A percentile compares a stretch with the other conserved stretches of the same genome.
Evolutionary conservation across 2,888 invertebrate genomes (phyloP).

Genomic region (Azorinus chamasolen): DNA sequence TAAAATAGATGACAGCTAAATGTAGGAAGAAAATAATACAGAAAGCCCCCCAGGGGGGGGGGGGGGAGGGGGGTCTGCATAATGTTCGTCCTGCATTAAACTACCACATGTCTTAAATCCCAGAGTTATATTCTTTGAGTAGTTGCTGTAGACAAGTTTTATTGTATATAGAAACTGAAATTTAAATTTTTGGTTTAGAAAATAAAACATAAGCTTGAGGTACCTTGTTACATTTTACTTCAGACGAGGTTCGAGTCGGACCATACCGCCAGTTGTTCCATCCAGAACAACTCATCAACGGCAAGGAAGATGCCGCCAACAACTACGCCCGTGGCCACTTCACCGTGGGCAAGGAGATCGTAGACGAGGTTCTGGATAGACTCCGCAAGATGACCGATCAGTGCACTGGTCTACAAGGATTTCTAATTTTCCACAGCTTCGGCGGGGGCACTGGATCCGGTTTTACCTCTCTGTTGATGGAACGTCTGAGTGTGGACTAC

Average conservation of each 20-base stretch:
- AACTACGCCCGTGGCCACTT: constrained; percentile 51
- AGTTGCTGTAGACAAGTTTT: too few species aligned
- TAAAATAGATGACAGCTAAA: too few species aligned
- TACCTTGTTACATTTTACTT: too few species aligned
- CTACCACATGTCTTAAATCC: too few species aligned
- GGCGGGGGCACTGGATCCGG: constrained; percentile 50
- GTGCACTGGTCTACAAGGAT: constrained; percentile 82
- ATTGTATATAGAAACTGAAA: too few species aligned
- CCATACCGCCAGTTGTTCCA: constrained; percentile 45
- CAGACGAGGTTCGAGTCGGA: constrained; percentile 46
- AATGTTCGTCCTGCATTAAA: too few species aligned
- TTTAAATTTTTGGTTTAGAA: too few species aligned
- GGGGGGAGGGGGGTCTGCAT: too few species aligned
- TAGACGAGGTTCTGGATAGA: constrained; percentile 38
- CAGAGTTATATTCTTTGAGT: too few species aligned
- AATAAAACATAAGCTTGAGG: too few species aligned
- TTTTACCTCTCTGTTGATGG: constrained; percentile 44
- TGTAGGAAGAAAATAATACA: too few species aligned
- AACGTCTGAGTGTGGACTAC: constrained; percentile 46
- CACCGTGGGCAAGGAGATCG: constrained; percentile 44
- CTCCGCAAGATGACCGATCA: constrained; percentile 74
- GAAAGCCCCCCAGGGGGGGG: too few species aligned
- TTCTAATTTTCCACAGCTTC: constrained; percentile 42
- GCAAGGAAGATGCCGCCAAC: constrained; percentile 51
- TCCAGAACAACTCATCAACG: constrained; percentile 47